Conservation (phyloP, 2,888 invertebrate species). For the Bembecia ichneumoniformis region DNA sequence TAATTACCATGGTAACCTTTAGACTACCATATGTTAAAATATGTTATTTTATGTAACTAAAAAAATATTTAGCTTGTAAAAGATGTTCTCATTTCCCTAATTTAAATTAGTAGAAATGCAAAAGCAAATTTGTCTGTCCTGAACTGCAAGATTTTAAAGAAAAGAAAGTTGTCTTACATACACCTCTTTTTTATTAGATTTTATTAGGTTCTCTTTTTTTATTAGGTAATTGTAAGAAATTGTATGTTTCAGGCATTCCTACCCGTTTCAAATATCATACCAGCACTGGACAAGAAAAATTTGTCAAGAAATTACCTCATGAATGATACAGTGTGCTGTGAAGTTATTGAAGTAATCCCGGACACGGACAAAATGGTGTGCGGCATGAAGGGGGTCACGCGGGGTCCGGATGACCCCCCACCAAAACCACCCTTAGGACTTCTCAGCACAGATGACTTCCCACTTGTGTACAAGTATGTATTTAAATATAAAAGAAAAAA, state of each 20-base stretch:
- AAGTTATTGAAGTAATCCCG: slow-evolving; percentile 87
- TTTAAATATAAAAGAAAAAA: slow-evolving; percentile 18
- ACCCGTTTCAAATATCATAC: slow-evolving; percentile 79
- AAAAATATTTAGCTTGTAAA: no score
- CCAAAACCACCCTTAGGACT: slow-evolving; percentile 85
- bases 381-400: slow-evolving; percentile 86
- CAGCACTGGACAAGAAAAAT: slow-evolving; percentile 85
- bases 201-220: background rate
- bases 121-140: no score
- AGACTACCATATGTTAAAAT: no score
- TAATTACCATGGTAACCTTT: no score
- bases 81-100: no score
- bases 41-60: no score
- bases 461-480: slow-evolving; percentile 87
- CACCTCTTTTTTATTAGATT: no score
- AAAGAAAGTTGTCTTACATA: background rate
- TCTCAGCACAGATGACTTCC: slow-evolving; percentile 86
- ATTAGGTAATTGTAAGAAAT: background rate
- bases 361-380: slow-evolving; percentile 90
- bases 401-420: slow-evolving; percentile 78
- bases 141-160: background rate
- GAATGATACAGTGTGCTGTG: slow-evolving; percentile 90
- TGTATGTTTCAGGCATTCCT: slow-evolving; percentile 71
- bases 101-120: no score
- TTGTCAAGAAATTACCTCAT: slow-evolving; percentile 82